Base-by-base conservation (phyloP, 2,113 vertebrate genomes). In the Indicator maculatus region DNA sequence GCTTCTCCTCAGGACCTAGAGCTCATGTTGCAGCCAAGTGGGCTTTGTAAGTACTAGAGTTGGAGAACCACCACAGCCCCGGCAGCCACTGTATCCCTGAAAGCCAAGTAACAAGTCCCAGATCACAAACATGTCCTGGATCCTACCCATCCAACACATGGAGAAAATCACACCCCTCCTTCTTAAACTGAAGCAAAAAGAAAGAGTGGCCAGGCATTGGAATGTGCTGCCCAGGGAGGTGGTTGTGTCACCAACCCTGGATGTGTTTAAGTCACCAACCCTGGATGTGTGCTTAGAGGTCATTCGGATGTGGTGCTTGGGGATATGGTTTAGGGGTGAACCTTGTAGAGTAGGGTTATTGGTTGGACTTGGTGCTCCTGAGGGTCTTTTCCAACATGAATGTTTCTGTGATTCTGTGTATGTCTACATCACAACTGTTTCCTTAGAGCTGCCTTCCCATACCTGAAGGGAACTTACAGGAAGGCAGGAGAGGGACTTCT, bases 51-150 rank as follows among this genome's bases (percentile, higher is more conserved):
- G 14, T 31, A 16, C 14, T 33, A 33, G 12, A 60, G 10, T 24
- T 41, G 38, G 15, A 50, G 39, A 77, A 21, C 63, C 38, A 13
- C 45, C 0, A 2, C 23, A 30, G 26, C 36, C 47, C 11, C 79
- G 64, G 4, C 33, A 64, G 31, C 14, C 16, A 16, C 12, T 0
- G 0, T 3, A 16, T 3, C 6, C 53, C 70, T 84, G 53, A 88
- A 72, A 88, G 47, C 33, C 61, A 41, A 67, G 31, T 31, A 56
- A 64, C 20, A 38, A 56, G 38, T 9, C 13, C 26, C 15, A 55
- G 53, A 16, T 55, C 53, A 55, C 53, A 55, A 27, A 55, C 16
- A 14, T 3, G 1, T 36, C 71, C 16, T 47, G 52, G 44, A 61
- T 70, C 39, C 58, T 61, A 58, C 4, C 15, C 7, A 59, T 16